A percentile compares a stretch with the other conserved stretches of the same genome.
phyloP scores from a whole-genome alignment of 2,888 invertebrate genomes.

The Diaperis boleti region DNA sequence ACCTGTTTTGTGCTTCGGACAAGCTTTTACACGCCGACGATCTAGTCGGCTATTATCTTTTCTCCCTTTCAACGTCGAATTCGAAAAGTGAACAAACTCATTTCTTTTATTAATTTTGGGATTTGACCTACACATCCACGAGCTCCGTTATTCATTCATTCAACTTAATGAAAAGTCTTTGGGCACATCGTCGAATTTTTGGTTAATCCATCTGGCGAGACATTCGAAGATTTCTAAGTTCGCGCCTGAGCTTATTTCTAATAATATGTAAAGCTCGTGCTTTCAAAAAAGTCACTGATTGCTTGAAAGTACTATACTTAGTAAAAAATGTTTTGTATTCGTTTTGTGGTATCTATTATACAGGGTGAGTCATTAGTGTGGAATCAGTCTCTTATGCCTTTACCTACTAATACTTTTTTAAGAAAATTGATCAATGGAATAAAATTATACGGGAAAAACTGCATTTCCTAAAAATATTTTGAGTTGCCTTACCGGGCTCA shows the following conservation, averaged over 20 bases:
- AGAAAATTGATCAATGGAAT: no score
- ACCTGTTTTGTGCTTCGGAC: conserved; percentile 1
- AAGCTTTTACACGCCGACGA: neutral
- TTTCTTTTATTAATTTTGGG: conserved; percentile 18
- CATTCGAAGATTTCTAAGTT: conserved; percentile 10
- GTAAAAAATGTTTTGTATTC: no score
- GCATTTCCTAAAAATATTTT: no score
- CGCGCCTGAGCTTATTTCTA: neutral
- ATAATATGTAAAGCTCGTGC: no score
- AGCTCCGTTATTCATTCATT: conserved; percentile 6
- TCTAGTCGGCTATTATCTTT: conserved; percentile 5
- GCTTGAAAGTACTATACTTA: no score
- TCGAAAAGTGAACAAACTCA: conserved; percentile 18
- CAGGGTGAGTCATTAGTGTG: no score
- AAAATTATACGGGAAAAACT: no score
- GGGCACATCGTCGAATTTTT: conserved; percentile 3
- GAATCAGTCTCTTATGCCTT: no score
- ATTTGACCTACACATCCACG: conserved; percentile 4
- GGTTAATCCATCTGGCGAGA: conserved; percentile 14
- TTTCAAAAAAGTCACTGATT: no score
- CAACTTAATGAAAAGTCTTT: conserved; percentile 15
- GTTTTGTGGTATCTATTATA: no score
- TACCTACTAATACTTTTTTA: no score
- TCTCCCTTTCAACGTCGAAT: neutral
- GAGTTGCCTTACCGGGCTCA: no score